Evolutionary conservation across 2,888 invertebrate species (phyloP).

Genomic region (Chrysomela aeneicollis): DNA sequence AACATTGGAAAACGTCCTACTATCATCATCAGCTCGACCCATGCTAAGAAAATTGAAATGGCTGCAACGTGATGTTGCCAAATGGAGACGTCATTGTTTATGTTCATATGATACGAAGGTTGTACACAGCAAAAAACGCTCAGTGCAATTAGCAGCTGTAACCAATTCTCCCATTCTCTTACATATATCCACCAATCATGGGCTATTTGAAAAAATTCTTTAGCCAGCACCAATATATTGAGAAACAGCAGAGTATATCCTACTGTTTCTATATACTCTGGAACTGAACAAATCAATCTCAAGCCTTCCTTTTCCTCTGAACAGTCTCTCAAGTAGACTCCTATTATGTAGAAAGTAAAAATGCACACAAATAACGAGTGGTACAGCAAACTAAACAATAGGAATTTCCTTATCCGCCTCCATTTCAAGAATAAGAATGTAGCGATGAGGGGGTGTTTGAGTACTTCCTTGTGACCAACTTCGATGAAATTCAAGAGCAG

Average conservation of each 20-base stretch:
- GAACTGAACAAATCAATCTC: slow-evolving; percentile 47
- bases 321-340: slow-evolving; percentile 67
- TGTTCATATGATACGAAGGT: slow-evolving; percentile 45
- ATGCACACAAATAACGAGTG: slow-evolving; percentile 79
- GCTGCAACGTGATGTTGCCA: slow-evolving; percentile 87
- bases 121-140: slow-evolving; percentile 76
- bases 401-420: slow-evolving; percentile 83
- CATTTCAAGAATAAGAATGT: slow-evolving; percentile 86
- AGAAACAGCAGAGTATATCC: slow-evolving; percentile 71
- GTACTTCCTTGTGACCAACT: slow-evolving; percentile 79
- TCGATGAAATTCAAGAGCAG: slow-evolving; percentile 76
- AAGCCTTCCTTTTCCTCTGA: slow-evolving; percentile 44
- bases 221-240: slow-evolving; percentile 70
- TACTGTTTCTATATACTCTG: slow-evolving; percentile 45
- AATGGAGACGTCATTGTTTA: slow-evolving; percentile 55
- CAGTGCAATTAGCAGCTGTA: slow-evolving; percentile 80
- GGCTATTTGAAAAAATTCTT: slow-evolving; percentile 82
- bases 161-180: slow-evolving; percentile 84
- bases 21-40: slow-evolving; percentile 87
- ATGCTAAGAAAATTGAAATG: slow-evolving; percentile 79
- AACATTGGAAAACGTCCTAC: slow-evolving; percentile 87
- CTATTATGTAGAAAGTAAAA: slow-evolving; percentile 76
- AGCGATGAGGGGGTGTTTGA: slow-evolving; percentile 86
- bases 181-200: slow-evolving; percentile 76
- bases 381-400: slow-evolving; percentile 79